phyloP scores from a whole-genome alignment of 2,888 invertebrate genomes.

The Cataglyphis albicans region DNA sequence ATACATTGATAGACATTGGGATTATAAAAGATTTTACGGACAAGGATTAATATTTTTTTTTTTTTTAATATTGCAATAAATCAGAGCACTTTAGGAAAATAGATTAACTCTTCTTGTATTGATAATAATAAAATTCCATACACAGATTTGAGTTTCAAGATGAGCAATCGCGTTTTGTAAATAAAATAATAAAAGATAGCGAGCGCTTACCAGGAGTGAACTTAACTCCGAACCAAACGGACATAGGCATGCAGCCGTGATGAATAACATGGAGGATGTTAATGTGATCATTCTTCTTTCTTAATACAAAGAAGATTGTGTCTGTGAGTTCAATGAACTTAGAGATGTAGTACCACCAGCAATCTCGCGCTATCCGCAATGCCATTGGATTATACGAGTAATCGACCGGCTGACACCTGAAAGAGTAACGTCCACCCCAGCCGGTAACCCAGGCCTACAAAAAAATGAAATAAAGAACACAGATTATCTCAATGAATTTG shows the following conservation, averaged over 20 bases:
- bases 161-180: background rate
- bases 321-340: constrained; percentile 98
- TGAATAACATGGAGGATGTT: constrained; percentile 97
- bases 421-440: constrained; percentile 91
- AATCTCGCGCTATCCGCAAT: constrained; percentile 92
- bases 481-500: background rate
- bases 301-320: constrained; percentile 97
- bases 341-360: constrained; percentile 98
- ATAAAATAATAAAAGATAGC: background rate
- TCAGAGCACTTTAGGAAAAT: background rate
- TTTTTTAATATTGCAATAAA: background rate
- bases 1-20: background rate
- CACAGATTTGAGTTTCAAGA: background rate
- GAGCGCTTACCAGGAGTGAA: constrained; percentile 92
- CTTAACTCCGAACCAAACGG: constrained; percentile 96
- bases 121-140: background rate
- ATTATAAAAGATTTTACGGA: background rate
- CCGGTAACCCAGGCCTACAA: constrained; percentile 88
- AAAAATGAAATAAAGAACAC: background rate
- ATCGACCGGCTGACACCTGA: constrained; percentile 93
- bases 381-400: constrained; percentile 90
- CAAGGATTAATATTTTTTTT: background rate
- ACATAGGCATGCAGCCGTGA: constrained; percentile 97
- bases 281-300: constrained; percentile 97
- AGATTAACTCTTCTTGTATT: background rate